Evolutionary conservation across 2,888 invertebrate genomes (phyloP), one percentile per base, ranked within the genome.

Genomic region (Smittia sp.): DNA sequence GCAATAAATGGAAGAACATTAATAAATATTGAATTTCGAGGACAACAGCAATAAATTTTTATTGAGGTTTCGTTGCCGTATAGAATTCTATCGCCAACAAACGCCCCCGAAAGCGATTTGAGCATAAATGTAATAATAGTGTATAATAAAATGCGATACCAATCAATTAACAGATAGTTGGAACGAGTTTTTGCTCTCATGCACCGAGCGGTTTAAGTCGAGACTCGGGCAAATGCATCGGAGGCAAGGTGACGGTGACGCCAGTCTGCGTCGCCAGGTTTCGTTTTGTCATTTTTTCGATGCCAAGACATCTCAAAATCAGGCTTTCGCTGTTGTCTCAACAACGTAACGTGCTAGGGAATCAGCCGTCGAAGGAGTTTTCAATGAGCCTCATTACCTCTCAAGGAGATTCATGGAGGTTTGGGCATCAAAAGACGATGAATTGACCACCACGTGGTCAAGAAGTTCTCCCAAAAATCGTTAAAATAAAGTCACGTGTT

Each of bases 1-100:
- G 85, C 83, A 75, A 78, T 77, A 20, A 38, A 20, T 1, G 20
- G 18, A 27, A 13, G 38, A 67, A 39, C 15, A 38, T 20, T 7
- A 38, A 39, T 13, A 67, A 67, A 41, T 18, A 20, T 39, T 2
- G 39, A 22, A 39, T 39, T 58, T 58, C 58, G 22, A 22, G 58
- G 58, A 18, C 58, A 58, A 58, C 18, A 15, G 58, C 18, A 20
- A 58, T 20, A 58, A 20, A n/a, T 46, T 46, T 46, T 20, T 20
- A 58, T 58, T 58, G 58, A 58, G 11, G 58, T 20, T 18, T 18
- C 9, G 3, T 11, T 9, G 38, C 15, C 2, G 3, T 15, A 63
- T 4, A 27, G 20, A 27, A 63, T 63, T 63, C 25, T 63, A 63
- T 63, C 63, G 63, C 27, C 4, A 24, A 15, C 58, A 27, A 63